Percentiles rank a stretch among this genome's conserved stretches.
Evolutionary conservation across 2,113 vertebrate species (phyloP).

Genomic region (Rattus norvegicus): DNA sequence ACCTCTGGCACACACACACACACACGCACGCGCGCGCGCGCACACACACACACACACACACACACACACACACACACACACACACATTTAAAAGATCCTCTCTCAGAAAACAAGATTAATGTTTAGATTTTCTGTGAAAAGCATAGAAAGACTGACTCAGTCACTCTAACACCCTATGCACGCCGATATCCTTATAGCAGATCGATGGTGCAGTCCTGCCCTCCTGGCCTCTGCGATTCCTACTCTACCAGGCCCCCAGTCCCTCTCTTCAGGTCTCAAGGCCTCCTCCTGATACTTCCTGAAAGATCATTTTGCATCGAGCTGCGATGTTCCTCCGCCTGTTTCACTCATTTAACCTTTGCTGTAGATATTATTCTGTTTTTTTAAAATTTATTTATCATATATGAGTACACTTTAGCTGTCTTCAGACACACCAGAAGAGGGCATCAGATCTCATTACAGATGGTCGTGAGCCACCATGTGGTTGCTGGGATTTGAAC

Average conservation of each 20-base stretch:
- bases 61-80: too few relatives aligned
- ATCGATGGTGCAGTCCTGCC: not conserved
- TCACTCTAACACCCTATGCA: not conserved
- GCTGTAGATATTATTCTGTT: not conserved
- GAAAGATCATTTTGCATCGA: not conserved
- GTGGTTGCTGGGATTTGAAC: too few relatives aligned
- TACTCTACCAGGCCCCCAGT: not conserved
- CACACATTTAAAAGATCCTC: not conserved
- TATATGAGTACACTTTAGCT: too few relatives aligned
- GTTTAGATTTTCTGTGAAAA: not conserved
- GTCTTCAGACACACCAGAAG: too few relatives aligned
- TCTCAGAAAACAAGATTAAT: not conserved
- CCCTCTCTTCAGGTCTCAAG: not conserved
- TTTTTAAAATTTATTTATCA: too few relatives aligned
- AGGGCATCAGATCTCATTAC: too few relatives aligned
- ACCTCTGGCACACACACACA: too few relatives aligned
- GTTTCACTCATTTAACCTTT: not conserved
- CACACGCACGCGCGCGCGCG: accelerated
- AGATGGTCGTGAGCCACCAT: too few relatives aligned
- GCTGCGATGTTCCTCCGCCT: not conserved
- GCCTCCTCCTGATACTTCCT: not conserved
- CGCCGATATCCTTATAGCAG: not conserved
- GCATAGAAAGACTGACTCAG: not conserved
- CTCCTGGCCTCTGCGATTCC: not conserved
- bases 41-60: too few relatives aligned